These are phyloP conservation scores for Zaprionus ghesquierei DNA, from an alignment of 1,140 invertebrate genomes.

Conservation along the genomic window DNA sequence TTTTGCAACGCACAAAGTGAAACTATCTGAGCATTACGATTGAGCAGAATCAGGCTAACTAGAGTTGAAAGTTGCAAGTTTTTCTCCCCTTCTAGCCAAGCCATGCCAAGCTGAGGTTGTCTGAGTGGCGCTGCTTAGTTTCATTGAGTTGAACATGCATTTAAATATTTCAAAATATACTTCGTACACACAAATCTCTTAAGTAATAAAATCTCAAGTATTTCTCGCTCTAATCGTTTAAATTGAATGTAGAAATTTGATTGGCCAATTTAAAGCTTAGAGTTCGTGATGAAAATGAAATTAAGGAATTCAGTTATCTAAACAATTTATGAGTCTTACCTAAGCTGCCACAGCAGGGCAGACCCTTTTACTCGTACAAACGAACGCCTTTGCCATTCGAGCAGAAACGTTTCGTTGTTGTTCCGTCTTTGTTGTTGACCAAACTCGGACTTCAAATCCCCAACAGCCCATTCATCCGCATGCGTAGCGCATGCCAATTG, in stretches of 20 bases:
- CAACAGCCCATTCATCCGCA: constrained; percentile 57
- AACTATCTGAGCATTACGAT: constrained; percentile 29
- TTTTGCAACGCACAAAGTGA: constrained; percentile 36
- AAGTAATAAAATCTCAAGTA: not conserved
- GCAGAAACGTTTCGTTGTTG: constrained; percentile 2
- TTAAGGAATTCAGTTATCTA: not conserved
- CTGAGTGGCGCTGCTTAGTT: not conserved
- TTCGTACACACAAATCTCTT: too few species aligned
- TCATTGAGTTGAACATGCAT: not conserved
- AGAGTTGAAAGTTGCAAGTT: constrained; percentile 16
- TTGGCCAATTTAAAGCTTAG: not conserved
- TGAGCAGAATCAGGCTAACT: constrained; percentile 30
- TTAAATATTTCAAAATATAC: not conserved
- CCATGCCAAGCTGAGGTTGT: not conserved
- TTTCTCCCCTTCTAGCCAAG: not conserved
- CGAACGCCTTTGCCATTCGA: too few species aligned
- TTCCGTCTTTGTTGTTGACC: constrained; percentile 32
- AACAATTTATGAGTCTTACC: not conserved
- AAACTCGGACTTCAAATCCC: constrained; percentile 40
- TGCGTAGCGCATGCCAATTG: constrained; percentile 69
- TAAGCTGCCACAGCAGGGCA: not conserved
- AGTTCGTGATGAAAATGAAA: not conserved
- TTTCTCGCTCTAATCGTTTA: not conserved
- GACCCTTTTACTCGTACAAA: not conserved
- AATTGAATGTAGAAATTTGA: not conserved